Evolutionary conservation across 2,888 invertebrate species (phyloP).

Genomic region (Cephus pygmeus): DNA sequence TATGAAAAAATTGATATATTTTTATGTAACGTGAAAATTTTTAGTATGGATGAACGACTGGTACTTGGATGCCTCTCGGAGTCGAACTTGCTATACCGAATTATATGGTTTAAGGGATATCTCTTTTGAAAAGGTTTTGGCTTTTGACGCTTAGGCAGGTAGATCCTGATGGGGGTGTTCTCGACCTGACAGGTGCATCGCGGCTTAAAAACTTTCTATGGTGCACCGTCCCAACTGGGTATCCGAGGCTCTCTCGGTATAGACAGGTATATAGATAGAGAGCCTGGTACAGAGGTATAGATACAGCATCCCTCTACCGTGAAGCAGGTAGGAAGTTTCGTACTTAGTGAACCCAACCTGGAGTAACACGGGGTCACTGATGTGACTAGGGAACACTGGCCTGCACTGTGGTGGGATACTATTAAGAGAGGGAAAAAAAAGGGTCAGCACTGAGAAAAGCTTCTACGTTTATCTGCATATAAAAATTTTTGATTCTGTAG

Average conservation of each 20-base stretch:
- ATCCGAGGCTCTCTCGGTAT: not conserved
- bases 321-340: not conserved
- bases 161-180: slow-evolving; percentile 52
- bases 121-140: slow-evolving; percentile 37
- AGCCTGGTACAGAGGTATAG: not conserved
- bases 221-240: slow-evolving; percentile 1
- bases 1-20: no score
- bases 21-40: no score
- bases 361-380: not conserved
- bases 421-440: no score
- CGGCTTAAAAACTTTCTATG: slow-evolving; percentile 18
- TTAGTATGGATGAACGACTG: no score
- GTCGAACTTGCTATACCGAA: slow-evolving; percentile 33
- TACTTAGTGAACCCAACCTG: not conserved
- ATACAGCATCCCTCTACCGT: not conserved
- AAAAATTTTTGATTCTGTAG: no score
- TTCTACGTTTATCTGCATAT: no score
- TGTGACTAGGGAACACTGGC: not conserved
- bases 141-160: slow-evolving; percentile 51
- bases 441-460: no score
- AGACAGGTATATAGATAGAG: no score
- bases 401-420: no score
- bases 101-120: slow-evolving; percentile 38
- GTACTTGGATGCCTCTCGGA: not conserved
- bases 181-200: slow-evolving; percentile 56